These are phyloP conservation scores for Xyrichtys novacula DNA, from an alignment of 2,797 vertebrate species.

Conservation along the genomic window DNA sequence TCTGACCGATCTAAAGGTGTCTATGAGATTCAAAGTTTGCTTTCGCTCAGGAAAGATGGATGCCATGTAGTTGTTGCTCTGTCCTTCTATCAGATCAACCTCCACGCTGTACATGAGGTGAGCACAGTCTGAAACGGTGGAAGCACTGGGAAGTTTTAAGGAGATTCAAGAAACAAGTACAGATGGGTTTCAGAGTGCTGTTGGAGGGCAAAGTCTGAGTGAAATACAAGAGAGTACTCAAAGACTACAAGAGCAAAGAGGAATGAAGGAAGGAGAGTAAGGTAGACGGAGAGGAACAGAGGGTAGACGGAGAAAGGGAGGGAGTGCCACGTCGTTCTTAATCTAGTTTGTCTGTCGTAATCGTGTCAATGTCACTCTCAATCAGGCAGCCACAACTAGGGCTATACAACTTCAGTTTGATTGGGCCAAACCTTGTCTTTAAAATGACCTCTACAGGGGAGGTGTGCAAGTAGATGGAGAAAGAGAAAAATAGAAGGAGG, in stretches of 20 bases:
- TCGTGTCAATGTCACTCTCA: slow-evolving; percentile 91
- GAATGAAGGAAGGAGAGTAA: slow-evolving; percentile 60
- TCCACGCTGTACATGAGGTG: neutral
- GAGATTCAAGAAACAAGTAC: slow-evolving; percentile 16
- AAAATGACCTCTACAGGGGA: slow-evolving; percentile 81
- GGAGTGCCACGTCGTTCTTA: slow-evolving; percentile 85
- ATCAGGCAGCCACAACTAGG: slow-evolving; percentile 87
- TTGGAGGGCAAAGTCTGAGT: slow-evolving; percentile 58
- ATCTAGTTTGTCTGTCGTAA: slow-evolving; percentile 89
- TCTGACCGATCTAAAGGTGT: no score
- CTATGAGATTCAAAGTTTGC: no score
- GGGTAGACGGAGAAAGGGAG: slow-evolving; percentile 72
- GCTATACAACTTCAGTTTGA: slow-evolving; percentile 86
- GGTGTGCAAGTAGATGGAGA: slow-evolving; percentile 58
- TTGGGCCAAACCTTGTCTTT: slow-evolving; percentile 83
- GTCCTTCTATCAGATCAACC: neutral
- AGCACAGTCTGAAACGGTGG: neutral
- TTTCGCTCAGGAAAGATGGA: slow-evolving; percentile 1
- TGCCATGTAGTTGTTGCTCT: neutral
- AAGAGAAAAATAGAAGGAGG: slow-evolving; percentile 16
- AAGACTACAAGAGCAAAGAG: slow-evolving; percentile 63
- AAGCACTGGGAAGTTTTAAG: neutral
- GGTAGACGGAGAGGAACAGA: slow-evolving; percentile 69
- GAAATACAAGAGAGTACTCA: slow-evolving; percentile 47
- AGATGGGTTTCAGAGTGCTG: slow-evolving; percentile 26